Evolutionary conservation across 1,140 invertebrate species (phyloP).

Genomic region (Rhysida immarginata): DNA sequence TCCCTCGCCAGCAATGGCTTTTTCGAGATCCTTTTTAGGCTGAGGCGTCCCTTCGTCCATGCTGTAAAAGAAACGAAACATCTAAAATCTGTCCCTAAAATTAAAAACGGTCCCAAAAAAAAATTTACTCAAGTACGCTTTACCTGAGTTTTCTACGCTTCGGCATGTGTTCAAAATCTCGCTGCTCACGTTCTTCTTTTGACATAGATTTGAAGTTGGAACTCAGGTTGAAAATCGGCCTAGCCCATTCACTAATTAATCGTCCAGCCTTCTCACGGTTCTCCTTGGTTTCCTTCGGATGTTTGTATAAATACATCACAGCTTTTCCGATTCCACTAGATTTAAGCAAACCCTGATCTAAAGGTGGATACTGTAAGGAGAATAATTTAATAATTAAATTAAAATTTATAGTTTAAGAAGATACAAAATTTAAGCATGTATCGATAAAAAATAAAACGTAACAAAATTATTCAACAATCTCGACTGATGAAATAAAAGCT

Average conservation of each 20-base stretch:
- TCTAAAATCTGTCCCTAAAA: too few species aligned
- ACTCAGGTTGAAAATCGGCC: constrained; percentile 91
- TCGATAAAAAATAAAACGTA: too few species aligned
- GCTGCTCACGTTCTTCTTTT: constrained; percentile 51
- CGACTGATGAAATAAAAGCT: too few species aligned
- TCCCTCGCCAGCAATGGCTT: constrained; percentile 40
- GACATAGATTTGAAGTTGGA: constrained; percentile 75
- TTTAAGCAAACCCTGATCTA: constrained; percentile 78
- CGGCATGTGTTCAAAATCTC: constrained; percentile 77
- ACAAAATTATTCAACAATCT: too few species aligned
- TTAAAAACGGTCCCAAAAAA: too few species aligned
- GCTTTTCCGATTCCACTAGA: constrained; percentile 93
- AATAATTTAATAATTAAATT: too few species aligned
- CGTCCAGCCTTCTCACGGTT: constrained; percentile 81
- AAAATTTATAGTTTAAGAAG: too few species aligned
- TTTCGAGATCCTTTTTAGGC: constrained; percentile 38
- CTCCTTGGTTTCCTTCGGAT: constrained; percentile 89
- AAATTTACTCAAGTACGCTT: too few species aligned
- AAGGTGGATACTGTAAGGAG: constrained; percentile 61
- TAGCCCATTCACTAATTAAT: constrained; percentile 90
- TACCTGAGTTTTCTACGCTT: constrained; percentile 39
- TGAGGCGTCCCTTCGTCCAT: constrained; percentile 17
- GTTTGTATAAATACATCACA: constrained; percentile 98
- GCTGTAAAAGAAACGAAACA: background rate
- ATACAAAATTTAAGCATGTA: too few species aligned